phyloP scores from a whole-genome alignment of 1,140 invertebrate species.

The Drosophila rufa region DNA sequence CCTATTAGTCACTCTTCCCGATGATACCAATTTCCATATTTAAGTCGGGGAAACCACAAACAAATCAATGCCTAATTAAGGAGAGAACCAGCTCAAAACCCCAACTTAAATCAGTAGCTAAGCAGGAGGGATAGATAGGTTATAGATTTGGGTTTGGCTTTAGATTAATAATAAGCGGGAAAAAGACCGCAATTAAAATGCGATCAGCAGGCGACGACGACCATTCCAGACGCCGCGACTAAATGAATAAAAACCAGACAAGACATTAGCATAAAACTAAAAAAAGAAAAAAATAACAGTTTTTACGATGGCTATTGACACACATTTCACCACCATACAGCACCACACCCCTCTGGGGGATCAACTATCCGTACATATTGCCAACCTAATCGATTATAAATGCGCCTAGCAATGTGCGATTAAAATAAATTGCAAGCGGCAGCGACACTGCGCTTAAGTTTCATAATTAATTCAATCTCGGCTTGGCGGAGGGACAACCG shows the following conservation, averaged over 20 bases:
- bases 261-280: slow-evolving; percentile 63
- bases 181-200: slow-evolving; percentile 73
- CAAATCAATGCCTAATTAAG: slow-evolving; percentile 76
- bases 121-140: slow-evolving; percentile 9
- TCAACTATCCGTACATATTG: slow-evolving; percentile 26
- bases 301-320: slow-evolving; percentile 58
- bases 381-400: slow-evolving; percentile 80
- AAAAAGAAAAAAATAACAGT: background rate
- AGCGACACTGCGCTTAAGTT: slow-evolving; percentile 69
- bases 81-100: slow-evolving; percentile 24
- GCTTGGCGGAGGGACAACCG: slow-evolving; percentile 33
- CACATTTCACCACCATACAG: slow-evolving; percentile 49
- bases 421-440: slow-evolving; percentile 83
- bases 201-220: slow-evolving; percentile 63
- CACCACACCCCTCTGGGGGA: slow-evolving; percentile 4
- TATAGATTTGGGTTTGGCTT: slow-evolving; percentile 11
- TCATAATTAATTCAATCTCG: slow-evolving; percentile 81
- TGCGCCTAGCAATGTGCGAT: slow-evolving; percentile 79
- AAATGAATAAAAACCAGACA: slow-evolving; percentile 46
- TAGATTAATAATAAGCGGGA: slow-evolving; percentile 24
- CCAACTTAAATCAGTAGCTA: slow-evolving; percentile 41
- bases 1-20: slow-evolving; percentile 62
- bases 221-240: slow-evolving; percentile 35
- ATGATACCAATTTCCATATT: slow-evolving; percentile 66
- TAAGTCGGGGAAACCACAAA: slow-evolving; percentile 43